Conservation (phyloP, 2,888 invertebrate species). For the Morpho helenor region DNA sequence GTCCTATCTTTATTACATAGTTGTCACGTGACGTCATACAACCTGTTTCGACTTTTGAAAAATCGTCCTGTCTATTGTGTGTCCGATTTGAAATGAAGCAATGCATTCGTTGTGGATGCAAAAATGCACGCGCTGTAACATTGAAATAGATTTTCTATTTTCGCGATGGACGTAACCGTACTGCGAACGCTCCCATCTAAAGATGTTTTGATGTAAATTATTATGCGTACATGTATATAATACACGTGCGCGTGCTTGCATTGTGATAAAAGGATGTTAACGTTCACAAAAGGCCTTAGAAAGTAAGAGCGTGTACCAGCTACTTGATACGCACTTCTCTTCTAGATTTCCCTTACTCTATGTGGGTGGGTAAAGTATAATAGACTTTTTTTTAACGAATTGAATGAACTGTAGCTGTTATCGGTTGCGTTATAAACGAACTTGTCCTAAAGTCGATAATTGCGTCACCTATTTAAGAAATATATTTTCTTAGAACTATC, state of each 20-base stretch:
- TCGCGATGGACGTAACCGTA: constrained; percentile 17
- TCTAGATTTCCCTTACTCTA: constrained; percentile 37
- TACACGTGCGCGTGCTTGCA: constrained; percentile 20
- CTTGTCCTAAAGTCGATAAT: too few species aligned
- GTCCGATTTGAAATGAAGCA: neutral
- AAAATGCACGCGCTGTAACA: constrained; percentile 8
- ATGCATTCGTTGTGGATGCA: constrained; percentile 9
- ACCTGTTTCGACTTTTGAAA: constrained; percentile 10
- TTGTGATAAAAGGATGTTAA: constrained; percentile 2
- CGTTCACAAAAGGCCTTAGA: constrained; percentile 13
- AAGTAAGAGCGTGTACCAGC: constrained; percentile 34
- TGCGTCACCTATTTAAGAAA: too few species aligned
- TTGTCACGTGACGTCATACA: constrained; percentile 2
- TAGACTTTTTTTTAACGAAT: too few species aligned
- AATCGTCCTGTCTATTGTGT: neutral
- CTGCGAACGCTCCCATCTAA: constrained; percentile 8
- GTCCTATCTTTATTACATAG: constrained; percentile 24
- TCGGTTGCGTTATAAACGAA: too few species aligned
- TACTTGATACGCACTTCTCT: constrained; percentile 43
- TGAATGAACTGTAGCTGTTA: too few species aligned
- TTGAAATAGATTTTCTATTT: constrained; percentile 27
- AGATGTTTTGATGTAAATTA: constrained; percentile 10
- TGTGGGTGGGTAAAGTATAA: constrained; percentile 32
- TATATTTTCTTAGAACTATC: too few species aligned
- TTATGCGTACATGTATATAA: constrained; percentile 7